Conservation (phyloP, 2,888 invertebrate species). For the Bellardia pandia region DNA sequence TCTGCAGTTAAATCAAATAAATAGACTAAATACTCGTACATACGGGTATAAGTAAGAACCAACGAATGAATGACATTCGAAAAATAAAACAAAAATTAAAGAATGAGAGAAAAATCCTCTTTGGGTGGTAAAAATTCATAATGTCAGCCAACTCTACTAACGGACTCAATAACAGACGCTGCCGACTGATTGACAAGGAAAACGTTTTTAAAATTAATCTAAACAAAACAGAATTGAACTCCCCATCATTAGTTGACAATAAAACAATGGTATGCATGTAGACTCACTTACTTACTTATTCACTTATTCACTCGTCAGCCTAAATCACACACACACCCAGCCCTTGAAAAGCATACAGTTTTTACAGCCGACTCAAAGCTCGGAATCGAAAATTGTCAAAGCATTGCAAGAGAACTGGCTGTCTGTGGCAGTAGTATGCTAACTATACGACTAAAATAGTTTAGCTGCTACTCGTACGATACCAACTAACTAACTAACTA, state of each 20-base stretch:
- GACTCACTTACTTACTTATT: neutral
- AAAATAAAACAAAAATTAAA: conserved; percentile 44
- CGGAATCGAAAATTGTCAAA: neutral
- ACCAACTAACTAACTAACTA: neutral
- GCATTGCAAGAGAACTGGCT: conserved; percentile 1
- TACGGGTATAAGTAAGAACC: neutral
- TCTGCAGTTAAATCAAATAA: conserved; percentile 29
- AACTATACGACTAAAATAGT: conserved; percentile 22
- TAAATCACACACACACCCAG: neutral
- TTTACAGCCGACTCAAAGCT: neutral
- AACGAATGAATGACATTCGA: conserved; percentile 55
- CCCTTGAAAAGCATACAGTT: neutral
- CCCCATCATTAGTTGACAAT: conserved; percentile 66
- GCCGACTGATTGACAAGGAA: conserved; percentile 42
- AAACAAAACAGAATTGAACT: conserved; percentile 1
- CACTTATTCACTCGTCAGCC: neutral
- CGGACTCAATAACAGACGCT: conserved; percentile 1
- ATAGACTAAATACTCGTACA: neutral
- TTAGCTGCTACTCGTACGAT: neutral
- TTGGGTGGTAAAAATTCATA: conserved; percentile 62
- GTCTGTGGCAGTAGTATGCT: conserved; percentile 25
- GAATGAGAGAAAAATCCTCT: conserved; percentile 27
- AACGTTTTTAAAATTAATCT: neutral
- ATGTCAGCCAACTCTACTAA: conserved; percentile 20
- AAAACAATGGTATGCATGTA: conserved; percentile 47